Evolutionary conservation across 2,797 vertebrate genomes (phyloP).

Genomic region (Gallirallus australis): DNA sequence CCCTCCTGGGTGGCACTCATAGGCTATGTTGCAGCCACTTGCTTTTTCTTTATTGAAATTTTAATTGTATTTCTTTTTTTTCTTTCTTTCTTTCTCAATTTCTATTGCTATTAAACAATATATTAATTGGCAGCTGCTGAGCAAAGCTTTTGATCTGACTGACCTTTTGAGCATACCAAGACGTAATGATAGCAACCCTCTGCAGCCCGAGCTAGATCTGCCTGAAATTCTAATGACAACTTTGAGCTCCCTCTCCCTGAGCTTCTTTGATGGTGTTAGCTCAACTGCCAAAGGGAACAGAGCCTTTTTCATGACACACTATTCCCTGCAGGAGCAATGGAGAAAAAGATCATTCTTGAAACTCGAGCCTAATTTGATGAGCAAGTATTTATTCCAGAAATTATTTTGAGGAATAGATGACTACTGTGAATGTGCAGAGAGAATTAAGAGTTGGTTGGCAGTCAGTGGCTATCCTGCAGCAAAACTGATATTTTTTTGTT

Average conservation of each 20-base stretch:
- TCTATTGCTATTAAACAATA: constrained; percentile 15
- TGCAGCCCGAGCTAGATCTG: background rate
- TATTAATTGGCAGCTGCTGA: constrained; percentile 52
- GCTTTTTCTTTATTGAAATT: constrained; percentile 31
- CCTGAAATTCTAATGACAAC: constrained; percentile 53
- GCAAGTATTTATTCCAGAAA: constrained; percentile 46
- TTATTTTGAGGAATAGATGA: constrained; percentile 4
- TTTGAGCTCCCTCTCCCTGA: constrained; percentile 46
- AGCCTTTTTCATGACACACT: constrained; percentile 41
- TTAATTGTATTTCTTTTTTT: background rate
- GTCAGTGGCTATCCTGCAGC: background rate
- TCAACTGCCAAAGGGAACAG: constrained; percentile 52
- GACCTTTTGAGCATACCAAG: background rate
- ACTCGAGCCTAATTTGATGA: constrained; percentile 17
- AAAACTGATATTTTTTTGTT: background rate
- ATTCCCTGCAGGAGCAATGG: constrained; percentile 9
- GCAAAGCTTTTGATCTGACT: constrained; percentile 18
- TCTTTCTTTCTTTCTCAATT: background rate
- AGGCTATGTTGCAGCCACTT: background rate
- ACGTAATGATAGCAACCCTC: constrained; percentile 2
- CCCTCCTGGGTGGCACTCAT: background rate
- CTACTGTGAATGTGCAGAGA: background rate
- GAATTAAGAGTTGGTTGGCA: background rate
- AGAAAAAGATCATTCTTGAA: constrained; percentile 38
- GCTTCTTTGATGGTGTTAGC: constrained; percentile 55